phyloP scores from a whole-genome alignment of 2,888 invertebrate genomes.

The Oxyteleia sp. region DNA sequence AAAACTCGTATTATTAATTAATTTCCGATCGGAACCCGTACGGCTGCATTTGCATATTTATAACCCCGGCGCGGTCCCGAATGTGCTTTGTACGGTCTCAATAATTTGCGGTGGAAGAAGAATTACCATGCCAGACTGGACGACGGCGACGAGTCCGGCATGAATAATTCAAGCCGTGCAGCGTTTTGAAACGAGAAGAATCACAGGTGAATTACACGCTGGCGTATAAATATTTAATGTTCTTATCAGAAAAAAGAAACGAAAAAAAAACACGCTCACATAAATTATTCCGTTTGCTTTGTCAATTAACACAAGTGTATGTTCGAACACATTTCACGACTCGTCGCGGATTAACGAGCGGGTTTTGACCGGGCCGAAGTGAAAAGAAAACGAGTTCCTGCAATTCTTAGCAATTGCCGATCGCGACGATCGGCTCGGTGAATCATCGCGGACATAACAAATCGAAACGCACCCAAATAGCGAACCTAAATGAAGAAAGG shows the following conservation, averaged over 20 bases:
- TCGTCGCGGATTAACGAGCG: conserved; percentile 22
- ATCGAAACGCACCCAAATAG: conserved; percentile 40
- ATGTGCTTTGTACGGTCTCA: conserved; percentile 68
- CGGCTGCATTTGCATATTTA: conserved; percentile 58
- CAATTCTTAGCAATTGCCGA: too few relatives aligned
- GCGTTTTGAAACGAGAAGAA: conserved; percentile 75
- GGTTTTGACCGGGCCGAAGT: conserved; percentile 2
- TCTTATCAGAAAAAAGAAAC: conserved; percentile 52
- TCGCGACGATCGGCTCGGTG: not conserved
- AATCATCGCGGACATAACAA: conserved; percentile 26
- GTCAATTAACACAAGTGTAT: conserved; percentile 53
- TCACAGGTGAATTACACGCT: conserved; percentile 64
- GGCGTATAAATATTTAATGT: conserved; percentile 59
- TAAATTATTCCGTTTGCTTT: conserved; percentile 59
- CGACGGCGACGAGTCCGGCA: conserved; percentile 76
- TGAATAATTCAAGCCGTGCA: conserved; percentile 79
- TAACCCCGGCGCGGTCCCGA: conserved; percentile 48
- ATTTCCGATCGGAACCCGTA: conserved; percentile 49
- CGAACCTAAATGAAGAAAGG: conserved; percentile 42
- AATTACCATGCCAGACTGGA: conserved; percentile 77
- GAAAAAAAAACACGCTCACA: too few relatives aligned
- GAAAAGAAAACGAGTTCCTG: too few relatives aligned
- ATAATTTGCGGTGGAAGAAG: conserved; percentile 74
- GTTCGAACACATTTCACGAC: conserved; percentile 28
- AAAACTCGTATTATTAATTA: conserved; percentile 55